Evolutionary conservation across 2,797 vertebrate genomes (phyloP).

Genomic region (Paguma larvata): DNA sequence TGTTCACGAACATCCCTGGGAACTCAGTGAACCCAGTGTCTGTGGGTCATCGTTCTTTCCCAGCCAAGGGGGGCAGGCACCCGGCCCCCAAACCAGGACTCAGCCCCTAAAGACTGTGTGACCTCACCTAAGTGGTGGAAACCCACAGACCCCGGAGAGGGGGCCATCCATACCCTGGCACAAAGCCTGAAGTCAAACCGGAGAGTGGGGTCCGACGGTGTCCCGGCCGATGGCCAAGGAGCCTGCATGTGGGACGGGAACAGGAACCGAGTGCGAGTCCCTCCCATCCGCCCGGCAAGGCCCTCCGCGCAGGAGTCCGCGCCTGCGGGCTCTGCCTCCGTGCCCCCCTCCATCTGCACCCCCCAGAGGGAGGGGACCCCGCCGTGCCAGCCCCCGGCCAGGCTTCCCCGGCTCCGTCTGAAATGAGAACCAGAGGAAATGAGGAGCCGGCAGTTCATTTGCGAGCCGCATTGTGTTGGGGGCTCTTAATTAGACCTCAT

Average conservation of each 20-base stretch:
- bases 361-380: not conserved
- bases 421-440: conserved; percentile 70
- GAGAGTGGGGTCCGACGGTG: not conserved
- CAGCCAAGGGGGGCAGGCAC: not conserved
- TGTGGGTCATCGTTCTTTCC: not conserved
- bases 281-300: not conserved
- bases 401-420: not conserved
- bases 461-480: conserved; percentile 87
- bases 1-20: accelerated
- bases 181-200: not conserved
- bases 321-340: not conserved
- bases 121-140: not conserved
- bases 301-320: not conserved
- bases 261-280: accelerated
- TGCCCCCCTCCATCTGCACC: not conserved
- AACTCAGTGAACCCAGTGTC: not conserved
- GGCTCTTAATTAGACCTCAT: conserved; percentile 95
- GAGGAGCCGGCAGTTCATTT: conserved; percentile 77
- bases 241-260: accelerated
- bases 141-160: not conserved
- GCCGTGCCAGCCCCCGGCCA: not conserved
- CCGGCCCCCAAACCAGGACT: not conserved
- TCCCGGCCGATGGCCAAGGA: not conserved
- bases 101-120: not conserved
- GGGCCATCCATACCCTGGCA: not conserved